A percentile compares a stretch with the other conserved stretches of the same genome.
Evolutionary conservation across 2,888 invertebrate genomes (phyloP).

Genomic region (Thymelicus lineola): DNA sequence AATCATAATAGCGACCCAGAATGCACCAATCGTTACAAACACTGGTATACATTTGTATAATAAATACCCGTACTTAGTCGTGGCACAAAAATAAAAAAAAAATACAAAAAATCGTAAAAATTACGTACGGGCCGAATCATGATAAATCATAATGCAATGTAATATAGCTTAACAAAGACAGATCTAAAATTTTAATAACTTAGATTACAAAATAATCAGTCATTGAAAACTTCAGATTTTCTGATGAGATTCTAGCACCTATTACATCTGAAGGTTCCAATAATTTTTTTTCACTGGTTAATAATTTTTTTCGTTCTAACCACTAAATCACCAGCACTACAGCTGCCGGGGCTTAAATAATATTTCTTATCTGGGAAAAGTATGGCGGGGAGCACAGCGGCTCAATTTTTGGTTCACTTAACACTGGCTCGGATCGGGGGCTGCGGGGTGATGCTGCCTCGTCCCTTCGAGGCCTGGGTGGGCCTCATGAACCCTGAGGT

Average conservation of each 20-base stretch:
- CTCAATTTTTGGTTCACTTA: slow-evolving; percentile 55
- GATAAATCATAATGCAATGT: slow-evolving; percentile 35
- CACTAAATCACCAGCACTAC: slow-evolving; percentile 42
- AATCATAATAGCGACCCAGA: slow-evolving; percentile 19
- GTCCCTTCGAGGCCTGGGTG: slow-evolving; percentile 93
- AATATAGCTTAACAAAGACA: slow-evolving; percentile 51
- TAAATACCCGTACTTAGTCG: slow-evolving; percentile 76
- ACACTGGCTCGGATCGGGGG: slow-evolving; percentile 64
- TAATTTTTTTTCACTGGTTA: slow-evolving; percentile 62
- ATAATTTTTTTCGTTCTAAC: slow-evolving; percentile 40
- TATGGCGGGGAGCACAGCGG: slow-evolving; percentile 21
- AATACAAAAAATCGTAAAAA: slow-evolving; percentile 46
- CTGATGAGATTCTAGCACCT: slow-evolving; percentile 78
- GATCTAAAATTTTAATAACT: slow-evolving; percentile 60
- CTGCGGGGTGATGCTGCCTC: slow-evolving; percentile 71
- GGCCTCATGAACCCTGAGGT: slow-evolving; percentile 93
- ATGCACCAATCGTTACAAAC: slow-evolving; percentile 29
- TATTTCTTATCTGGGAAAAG: slow-evolving; percentile 36
- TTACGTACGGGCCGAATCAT: slow-evolving; percentile 57
- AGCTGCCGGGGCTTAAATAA: slow-evolving; percentile 38
- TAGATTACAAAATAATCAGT: slow-evolving; percentile 66
- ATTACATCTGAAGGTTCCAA: slow-evolving; percentile 78
- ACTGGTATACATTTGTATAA: slow-evolving; percentile 41
- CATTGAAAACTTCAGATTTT: slow-evolving; percentile 81
- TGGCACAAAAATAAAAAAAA: slow-evolving; percentile 67